Percentiles rank a stretch among this genome's conserved stretches.
phyloP scores from a whole-genome alignment of 1,140 invertebrate genomes.

The Pinna nobilis region DNA sequence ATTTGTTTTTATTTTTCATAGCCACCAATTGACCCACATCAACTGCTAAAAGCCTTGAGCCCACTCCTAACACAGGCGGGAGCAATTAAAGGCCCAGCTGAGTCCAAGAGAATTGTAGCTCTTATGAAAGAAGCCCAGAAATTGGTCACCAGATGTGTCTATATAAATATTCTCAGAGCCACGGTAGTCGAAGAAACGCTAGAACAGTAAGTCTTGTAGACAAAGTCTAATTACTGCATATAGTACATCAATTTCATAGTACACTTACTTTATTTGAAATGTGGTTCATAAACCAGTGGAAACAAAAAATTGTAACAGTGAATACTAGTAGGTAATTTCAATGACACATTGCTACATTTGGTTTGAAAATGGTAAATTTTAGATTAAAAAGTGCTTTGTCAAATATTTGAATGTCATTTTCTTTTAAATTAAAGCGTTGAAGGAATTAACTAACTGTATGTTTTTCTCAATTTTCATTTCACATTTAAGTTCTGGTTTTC shows the following conservation, averaged over 20 bases:
- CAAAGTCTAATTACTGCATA: background rate
- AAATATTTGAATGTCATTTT: too few species aligned
- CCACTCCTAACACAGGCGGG: slow-evolving; percentile 87
- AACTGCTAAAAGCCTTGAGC: slow-evolving; percentile 89
- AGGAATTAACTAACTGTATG: background rate
- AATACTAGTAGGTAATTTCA: background rate
- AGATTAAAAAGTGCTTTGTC: too few species aligned
- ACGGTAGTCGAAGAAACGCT: slow-evolving; percentile 87
- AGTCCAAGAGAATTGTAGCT: slow-evolving; percentile 89
- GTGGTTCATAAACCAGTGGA: background rate
- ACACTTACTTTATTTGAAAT: background rate
- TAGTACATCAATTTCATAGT: background rate
- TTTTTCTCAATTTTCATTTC: background rate
- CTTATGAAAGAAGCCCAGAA: slow-evolving; percentile 97
- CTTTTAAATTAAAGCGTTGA: too few species aligned
- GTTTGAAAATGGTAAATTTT: too few species aligned
- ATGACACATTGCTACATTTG: too few species aligned
- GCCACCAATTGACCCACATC: slow-evolving; percentile 92
- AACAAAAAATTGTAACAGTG: background rate
- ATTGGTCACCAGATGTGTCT: slow-evolving; percentile 95
- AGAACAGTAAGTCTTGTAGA: slow-evolving; percentile 79
- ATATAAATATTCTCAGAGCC: slow-evolving; percentile 92
- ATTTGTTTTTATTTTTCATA: slow-evolving; percentile 54
- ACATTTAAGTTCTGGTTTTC: background rate
- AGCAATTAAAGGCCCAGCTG: slow-evolving; percentile 89